Base-by-base conservation (phyloP, 2,888 invertebrate genomes). In the Parnassius orleans region DNA sequence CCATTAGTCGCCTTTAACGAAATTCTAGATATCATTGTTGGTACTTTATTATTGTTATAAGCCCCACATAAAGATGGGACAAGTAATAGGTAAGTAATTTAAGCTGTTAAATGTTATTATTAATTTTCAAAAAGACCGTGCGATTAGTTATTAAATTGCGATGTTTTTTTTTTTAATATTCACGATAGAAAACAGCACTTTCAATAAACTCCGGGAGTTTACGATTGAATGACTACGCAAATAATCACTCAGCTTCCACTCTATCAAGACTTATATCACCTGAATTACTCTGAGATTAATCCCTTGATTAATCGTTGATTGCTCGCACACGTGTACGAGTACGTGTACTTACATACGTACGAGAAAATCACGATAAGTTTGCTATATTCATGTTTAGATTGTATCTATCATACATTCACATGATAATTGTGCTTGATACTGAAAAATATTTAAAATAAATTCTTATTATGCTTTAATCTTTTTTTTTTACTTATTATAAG, bases 251-350 rank as follows among this genome's bases (percentile, higher is more conserved):
- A 62, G 54, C 57, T 57, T 62, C 62, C 62, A 58, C 57, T 57
- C 62, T 58, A 62, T 62, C 53, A 53, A 53, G 62, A 62, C 62
- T 57, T 53, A 50, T 54, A 62, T 62, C 33, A 50, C 62, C 50
- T 57, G 57, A 58, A 62, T 62, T 50, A 62, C 62, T 57, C 58
- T 54, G 57, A 62, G 62, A 62, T 62, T 62, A 61, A 61, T 61
- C 61, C 47, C 61, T 61, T 56, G 61, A 61, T 61, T 61, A 57
- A 62, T 54, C 53, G 57, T 62, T 62, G 62, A 62, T 62, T 57
- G 62, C 57, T 33, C 62, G 48, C 57, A 47, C 53, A 53, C 48
- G 56, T 44, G 46, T 33, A 10, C 62, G 48, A 53, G 42, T 47
- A 53, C 48, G 56, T 44, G 46, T 33, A 10, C 41, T 19, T 19